Evolutionary conservation across 2,888 invertebrate genomes (phyloP), one percentile per base, ranked within the genome.

Genomic region (Athalia cordata): DNA sequence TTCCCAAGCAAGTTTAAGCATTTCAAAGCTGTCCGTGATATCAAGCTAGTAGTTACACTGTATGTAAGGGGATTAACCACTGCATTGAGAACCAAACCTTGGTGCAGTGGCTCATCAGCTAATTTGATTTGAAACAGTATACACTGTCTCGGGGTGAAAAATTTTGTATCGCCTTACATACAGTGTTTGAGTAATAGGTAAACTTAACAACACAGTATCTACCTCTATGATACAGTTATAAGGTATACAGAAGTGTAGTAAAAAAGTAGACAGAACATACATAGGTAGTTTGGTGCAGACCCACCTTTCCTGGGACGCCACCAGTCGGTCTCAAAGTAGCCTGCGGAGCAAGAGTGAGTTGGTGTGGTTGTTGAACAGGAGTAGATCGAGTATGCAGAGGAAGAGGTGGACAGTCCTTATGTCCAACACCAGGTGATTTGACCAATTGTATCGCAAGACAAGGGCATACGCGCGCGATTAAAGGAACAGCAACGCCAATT

Each of bases 221-320:
- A 79, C 77, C 65, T 78, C 78, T 80, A 80, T 74, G 47, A 80
- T 81, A 81, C 80, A 79, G 77, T 81, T 81, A 79, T 81, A 79
- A 80, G 81, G 75, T 81, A 81, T 81, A 70, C 59, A 77, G 84
- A 85, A 85, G 82, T 85, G 82, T 85, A 85, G 82, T 86, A 87
- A 86, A 86, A 88, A 88, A 89, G 87, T 87, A 88, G 89, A 89
- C 89, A 88, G 88, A 89, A 89, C 89, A 89, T 89, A 89, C 89
- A 89, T 89, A 89, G 89, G 88, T 89, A 90, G 89, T 89, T 89
- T 89, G 90, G 90, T 90, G 90, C 87, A 90, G 91, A 93, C 93
- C 94, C 95, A 97, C 97, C 97, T 97, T 97, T 97, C 91, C 97
- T 95, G 91, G 97, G 97, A 93, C 97, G 95, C 96, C 97, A 97